Percentiles rank a stretch among this genome's conserved stretches.
phyloP scores from a whole-genome alignment of 1,140 invertebrate genomes.

The Saxidomus purpurata region DNA sequence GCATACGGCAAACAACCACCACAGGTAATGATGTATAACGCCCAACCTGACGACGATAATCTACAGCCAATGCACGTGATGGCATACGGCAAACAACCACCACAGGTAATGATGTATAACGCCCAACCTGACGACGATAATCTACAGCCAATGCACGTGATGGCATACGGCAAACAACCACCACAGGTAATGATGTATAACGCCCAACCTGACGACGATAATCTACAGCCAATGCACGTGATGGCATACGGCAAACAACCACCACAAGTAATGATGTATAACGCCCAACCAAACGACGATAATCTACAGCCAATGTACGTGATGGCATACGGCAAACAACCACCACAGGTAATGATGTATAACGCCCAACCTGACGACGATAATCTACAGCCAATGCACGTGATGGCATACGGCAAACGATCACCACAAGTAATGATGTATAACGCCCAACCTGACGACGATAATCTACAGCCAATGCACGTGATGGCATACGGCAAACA shows the following conservation, averaged over 20 bases:
- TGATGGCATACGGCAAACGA: not conserved
- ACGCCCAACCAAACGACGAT: too few species aligned
- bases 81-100: not conserved
- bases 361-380: too few species aligned
- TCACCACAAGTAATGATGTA: conserved; percentile 6
- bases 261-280: not conserved
- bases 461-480: not conserved
- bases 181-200: not conserved
- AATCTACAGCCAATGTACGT: too few species aligned
- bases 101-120: not conserved
- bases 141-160: not conserved
- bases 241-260: not conserved
- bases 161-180: too few species aligned
- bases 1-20: not conserved
- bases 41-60: not conserved
- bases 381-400: too few species aligned
- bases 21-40: not conserved
- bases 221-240: too few species aligned
- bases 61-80: not conserved
- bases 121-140: not conserved
- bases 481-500: not conserved
- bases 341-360: not conserved
- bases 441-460: not conserved
- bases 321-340: too few species aligned
- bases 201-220: not conserved